Base-by-base conservation (phyloP, 2,797 vertebrate genomes). In the Labeo calbasu region DNA sequence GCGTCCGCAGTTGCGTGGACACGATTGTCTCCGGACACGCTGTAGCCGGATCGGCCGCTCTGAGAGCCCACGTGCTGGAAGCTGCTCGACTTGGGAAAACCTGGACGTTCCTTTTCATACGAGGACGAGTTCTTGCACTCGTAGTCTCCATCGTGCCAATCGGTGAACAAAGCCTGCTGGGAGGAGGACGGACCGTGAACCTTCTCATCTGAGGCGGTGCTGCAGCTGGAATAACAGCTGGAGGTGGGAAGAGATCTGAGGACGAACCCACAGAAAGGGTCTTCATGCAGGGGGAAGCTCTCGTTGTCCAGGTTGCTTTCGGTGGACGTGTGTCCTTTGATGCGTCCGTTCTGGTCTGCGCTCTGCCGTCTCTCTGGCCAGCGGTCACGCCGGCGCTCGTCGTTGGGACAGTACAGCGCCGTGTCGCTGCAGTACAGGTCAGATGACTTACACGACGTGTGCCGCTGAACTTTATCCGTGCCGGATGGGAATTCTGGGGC, bases 181-280 rank as follows among this genome's bases (percentile, higher is more conserved):
- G 97, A 97, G 46, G 97, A 96, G 0, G 97, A 97, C 78, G 95
- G 94, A 69, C 93, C 94, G 0, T 92, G 95, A 36, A 96, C 96
- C 90, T 98, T 97, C 88, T 98, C 97, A 82, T 98, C 97, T 0
- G 97, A 97, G 0, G 97, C 96, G 10, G 96, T 94, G 0, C 97
- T 99, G 93, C 98, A 98, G 92, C 97, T 99, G n/a, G 97, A 98
- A 87, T 98, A 99, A 81, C 96, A 96, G 89, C 96, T 97, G 85
- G 97, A 98, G 4, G 94, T 95, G 0, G 96, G 96, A 82, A 96
- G 93, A n/a, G 97, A 98, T 0, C 91, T 92, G 0, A 91, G 86
- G 25, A 65, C 7, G 14, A 65, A 65, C 61, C 61, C 14, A 0
- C 94, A 93, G 59, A 97, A 98, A 89, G 96, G 93, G 0, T 94